phyloP scores from a whole-genome alignment of 2,797 vertebrate genomes.

The Lepilemur septentrionalis region DNA sequence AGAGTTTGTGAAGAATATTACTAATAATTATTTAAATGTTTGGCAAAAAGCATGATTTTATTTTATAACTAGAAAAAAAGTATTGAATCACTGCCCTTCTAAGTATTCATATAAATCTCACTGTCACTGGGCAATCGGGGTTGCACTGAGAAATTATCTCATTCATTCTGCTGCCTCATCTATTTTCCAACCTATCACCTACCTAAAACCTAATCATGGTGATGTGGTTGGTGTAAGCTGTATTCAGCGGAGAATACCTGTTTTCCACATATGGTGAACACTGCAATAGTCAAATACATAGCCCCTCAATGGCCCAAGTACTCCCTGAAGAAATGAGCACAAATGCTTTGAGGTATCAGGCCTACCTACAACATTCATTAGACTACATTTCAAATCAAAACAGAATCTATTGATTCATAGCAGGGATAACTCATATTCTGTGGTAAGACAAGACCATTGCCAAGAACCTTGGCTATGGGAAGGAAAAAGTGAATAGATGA shows the following conservation, averaged over 20 bases:
- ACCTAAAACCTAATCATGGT: not conserved
- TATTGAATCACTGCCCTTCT: not conserved
- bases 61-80: not conserved
- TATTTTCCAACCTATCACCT: not conserved
- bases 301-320: fast-evolving
- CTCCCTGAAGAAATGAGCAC: not conserved
- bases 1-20: not conserved
- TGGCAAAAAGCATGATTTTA: not conserved
- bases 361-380: not conserved
- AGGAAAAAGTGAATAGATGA: not conserved
- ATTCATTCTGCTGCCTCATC: not conserved
- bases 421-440: not conserved
- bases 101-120: not conserved
- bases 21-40: not conserved
- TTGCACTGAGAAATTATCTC: not conserved
- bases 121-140: not conserved
- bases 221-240: not conserved
- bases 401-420: not conserved
- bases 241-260: not conserved
- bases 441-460: not conserved
- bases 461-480: not conserved
- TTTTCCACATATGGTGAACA: not conserved
- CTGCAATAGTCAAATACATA: not conserved
- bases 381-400: not conserved
- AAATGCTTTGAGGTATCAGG: not conserved